A percentile compares a stretch with the other conserved stretches of the same genome.
These are phyloP conservation scores for Pocillopora verrucosa DNA, from an alignment of 64 coral and sea anemone genomes.

Conservation along the genomic window DNA sequence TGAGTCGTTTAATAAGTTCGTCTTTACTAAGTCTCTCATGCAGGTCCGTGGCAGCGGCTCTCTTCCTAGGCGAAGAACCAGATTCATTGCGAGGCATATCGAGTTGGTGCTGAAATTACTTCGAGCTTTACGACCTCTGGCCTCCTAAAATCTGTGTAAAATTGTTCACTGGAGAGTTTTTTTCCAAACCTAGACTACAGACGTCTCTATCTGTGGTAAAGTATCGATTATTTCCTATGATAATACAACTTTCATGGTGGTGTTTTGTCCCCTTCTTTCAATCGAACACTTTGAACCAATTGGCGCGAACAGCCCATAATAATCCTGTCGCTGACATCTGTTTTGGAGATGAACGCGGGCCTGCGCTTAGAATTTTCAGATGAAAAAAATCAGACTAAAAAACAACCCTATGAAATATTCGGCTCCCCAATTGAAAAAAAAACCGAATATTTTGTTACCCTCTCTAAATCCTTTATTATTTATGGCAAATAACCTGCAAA, in stretches of 20 bases:
- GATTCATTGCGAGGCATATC: slow-evolving; percentile 57
- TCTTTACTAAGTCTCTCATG: slow-evolving; percentile 74
- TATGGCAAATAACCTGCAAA: no score
- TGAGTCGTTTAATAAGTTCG: slow-evolving; percentile 67
- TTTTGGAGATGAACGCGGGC: slow-evolving; percentile 10
- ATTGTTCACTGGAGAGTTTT: neutral
- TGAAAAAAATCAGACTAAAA: no score
- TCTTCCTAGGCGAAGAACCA: slow-evolving; percentile 42
- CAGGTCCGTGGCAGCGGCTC: slow-evolving; percentile 51
- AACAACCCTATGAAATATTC: no score
- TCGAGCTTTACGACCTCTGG: neutral
- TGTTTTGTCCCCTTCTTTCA: slow-evolving; percentile 44
- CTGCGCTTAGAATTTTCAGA: neutral
- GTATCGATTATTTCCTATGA: neutral
- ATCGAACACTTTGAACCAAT: slow-evolving; percentile 65
- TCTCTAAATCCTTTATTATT: no score
- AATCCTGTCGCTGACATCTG: slow-evolving; percentile 20
- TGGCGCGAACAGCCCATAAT: slow-evolving; percentile 88
- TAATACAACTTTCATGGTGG: slow-evolving; percentile 4
- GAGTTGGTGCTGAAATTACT: neutral
- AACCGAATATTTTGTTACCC: no score
- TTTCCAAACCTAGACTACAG: neutral
- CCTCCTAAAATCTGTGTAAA: neutral
- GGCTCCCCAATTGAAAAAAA: no score
- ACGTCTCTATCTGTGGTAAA: neutral